Conservation (phyloP, 2,888 invertebrate genomes). For the Nemapogon koenigi region DNA sequence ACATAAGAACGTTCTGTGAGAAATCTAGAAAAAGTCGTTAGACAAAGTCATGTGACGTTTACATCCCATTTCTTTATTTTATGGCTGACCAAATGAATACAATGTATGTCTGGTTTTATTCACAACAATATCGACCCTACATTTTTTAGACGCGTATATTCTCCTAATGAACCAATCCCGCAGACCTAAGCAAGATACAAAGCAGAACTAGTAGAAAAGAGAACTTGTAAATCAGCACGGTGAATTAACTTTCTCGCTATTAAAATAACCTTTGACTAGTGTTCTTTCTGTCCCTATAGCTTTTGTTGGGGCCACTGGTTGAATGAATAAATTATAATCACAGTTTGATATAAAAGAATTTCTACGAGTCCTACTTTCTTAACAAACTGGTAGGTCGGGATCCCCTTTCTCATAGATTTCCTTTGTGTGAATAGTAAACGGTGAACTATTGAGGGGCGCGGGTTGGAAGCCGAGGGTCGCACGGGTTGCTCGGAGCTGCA, state of each 20-base stretch:
- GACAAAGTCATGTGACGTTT: no score
- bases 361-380: conserved; percentile 47
- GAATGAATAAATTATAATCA: conserved; percentile 52
- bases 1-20: no score
- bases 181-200: neutral
- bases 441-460: conserved; percentile 53
- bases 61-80: no score
- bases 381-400: conserved; percentile 63
- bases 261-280: conserved; percentile 57
- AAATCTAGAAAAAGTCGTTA: no score
- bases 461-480: conserved; percentile 30
- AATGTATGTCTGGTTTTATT: no score
- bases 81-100: no score
- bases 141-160: neutral
- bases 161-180: conserved; percentile 6
- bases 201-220: conserved; percentile 9
- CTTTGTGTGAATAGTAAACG: conserved; percentile 55
- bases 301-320: conserved; percentile 46
- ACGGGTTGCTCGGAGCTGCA: conserved; percentile 15
- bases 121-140: no score
- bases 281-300: conserved; percentile 54
- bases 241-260: conserved; percentile 43
- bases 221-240: conserved; percentile 20
- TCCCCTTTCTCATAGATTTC: conserved; percentile 62
- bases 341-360: conserved; percentile 29